phyloP scores from a whole-genome alignment of 2,113 vertebrate species.

The Rostratula benghalensis region DNA sequence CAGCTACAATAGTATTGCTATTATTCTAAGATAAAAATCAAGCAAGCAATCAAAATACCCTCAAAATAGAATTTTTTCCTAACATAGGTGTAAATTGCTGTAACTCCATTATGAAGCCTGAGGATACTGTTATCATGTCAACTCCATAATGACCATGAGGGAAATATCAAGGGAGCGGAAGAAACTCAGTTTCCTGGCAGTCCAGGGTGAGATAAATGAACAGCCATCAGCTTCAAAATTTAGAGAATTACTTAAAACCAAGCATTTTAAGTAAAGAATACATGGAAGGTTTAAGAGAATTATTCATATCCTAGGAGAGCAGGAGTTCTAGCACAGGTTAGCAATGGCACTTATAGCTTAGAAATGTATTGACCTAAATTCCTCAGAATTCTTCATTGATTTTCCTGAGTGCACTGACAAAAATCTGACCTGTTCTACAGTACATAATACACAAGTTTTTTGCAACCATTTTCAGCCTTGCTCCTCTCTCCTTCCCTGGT shows the following conservation, averaged over 20 bases:
- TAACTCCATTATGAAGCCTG: neutral
- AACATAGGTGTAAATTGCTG: neutral
- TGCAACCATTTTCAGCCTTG: neutral
- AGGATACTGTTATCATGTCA: neutral
- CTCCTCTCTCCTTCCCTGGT: neutral
- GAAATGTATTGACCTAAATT: neutral
- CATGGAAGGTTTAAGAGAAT: neutral
- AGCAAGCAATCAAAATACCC: neutral
- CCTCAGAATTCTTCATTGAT: neutral
- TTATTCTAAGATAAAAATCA: neutral
- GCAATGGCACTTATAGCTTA: neutral
- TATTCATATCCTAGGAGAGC: neutral
- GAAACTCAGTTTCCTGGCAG: neutral
- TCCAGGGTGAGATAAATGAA: neutral
- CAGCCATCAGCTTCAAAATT: conserved; percentile 5
- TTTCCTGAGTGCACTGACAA: neutral
- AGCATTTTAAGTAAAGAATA: conserved; percentile 32
- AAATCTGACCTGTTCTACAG: neutral
- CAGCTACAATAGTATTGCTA: neutral
- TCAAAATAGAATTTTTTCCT: neutral
- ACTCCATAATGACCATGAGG: neutral
- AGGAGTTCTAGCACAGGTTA: neutral
- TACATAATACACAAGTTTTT: neutral
- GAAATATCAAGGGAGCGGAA: neutral
- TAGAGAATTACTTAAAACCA: neutral